phyloP scores from a whole-genome alignment of 2,888 invertebrate genomes.

The Cryptocephalus moraei region DNA sequence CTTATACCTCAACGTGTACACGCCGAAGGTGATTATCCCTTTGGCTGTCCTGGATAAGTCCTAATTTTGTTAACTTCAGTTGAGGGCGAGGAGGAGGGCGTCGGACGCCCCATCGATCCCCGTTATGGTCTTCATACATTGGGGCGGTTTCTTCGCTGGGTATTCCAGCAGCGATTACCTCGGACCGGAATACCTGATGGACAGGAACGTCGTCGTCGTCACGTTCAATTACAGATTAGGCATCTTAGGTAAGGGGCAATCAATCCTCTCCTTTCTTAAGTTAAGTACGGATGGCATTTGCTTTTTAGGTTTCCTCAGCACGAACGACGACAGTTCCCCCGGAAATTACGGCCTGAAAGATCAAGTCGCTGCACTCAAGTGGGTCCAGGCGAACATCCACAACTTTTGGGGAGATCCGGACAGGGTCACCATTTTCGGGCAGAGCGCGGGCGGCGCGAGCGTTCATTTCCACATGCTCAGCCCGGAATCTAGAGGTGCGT shows the following conservation, averaged over 20 bases:
- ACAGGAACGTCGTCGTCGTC: constrained; percentile 38
- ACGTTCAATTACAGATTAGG: constrained; percentile 39
- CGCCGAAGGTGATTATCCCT: constrained; percentile 28
- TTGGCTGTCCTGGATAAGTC: neutral
- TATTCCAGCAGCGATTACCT: constrained; percentile 33
- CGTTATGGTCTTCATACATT: constrained; percentile 44
- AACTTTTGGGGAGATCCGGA: constrained; percentile 36
- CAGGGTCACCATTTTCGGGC: constrained; percentile 38
- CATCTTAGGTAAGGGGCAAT: constrained; percentile 22
- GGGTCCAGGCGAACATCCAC: constrained; percentile 37
- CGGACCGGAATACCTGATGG: constrained; percentile 44
- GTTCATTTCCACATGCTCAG: constrained; percentile 40
- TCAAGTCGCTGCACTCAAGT: constrained; percentile 37
- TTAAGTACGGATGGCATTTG: neutral
- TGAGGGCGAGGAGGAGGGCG: constrained; percentile 1
- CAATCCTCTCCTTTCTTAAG: neutral
- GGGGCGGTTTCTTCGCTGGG: constrained; percentile 44
- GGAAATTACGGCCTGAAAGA: constrained; percentile 43
- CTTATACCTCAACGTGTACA: constrained; percentile 40
- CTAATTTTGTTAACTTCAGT: constrained; percentile 4
- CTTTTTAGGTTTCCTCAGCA: constrained; percentile 38
- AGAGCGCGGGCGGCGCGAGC: constrained; percentile 39
- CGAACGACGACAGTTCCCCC: constrained; percentile 35
- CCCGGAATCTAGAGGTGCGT: constrained; percentile 27
- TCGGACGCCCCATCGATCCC: constrained; percentile 19